Percentiles rank a stretch among this genome's conserved stretches.
Conservation (phyloP, 2,888 invertebrate species). For the Perizoma affinitatum region DNA sequence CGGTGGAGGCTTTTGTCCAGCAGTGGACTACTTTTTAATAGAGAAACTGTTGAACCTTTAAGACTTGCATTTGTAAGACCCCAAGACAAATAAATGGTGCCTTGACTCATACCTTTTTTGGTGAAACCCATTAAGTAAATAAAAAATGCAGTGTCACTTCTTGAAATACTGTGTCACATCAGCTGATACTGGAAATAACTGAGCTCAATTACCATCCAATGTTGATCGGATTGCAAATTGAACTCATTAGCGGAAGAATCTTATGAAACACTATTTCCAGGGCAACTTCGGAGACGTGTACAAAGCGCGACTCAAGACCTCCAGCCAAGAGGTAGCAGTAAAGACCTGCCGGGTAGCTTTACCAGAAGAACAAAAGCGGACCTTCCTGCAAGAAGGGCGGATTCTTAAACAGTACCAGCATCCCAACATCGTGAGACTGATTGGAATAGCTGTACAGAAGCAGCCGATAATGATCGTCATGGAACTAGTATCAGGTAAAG, state of each 20-base stretch:
- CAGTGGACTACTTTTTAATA: too few relatives aligned
- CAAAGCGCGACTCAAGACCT: constrained; percentile 93
- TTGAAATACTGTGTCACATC: too few relatives aligned
- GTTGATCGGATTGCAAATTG: neutral
- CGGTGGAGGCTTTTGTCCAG: too few relatives aligned
- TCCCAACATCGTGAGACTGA: constrained; percentile 97
- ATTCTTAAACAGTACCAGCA: constrained; percentile 98
- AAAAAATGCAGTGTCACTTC: too few relatives aligned
- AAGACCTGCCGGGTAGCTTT: constrained; percentile 97
- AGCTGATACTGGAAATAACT: too few relatives aligned
- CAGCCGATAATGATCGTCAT: constrained; percentile 99
- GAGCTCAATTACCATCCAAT: too few relatives aligned
- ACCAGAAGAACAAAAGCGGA: constrained; percentile 96
- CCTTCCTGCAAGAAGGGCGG: constrained; percentile 97
- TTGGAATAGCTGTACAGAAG: constrained; percentile 98
- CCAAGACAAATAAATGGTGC: too few relatives aligned
- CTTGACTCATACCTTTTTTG: too few relatives aligned
- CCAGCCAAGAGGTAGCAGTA: constrained; percentile 95
- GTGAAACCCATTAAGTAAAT: too few relatives aligned
- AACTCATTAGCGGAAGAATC: constrained; percentile 9
- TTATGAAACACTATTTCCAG: constrained; percentile 71
- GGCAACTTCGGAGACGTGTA: constrained; percentile 99
- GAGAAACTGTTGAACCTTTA: too few relatives aligned
- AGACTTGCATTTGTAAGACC: too few relatives aligned
- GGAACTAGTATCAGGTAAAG: constrained; percentile 94